Evolutionary conservation across 2,797 vertebrate genomes (phyloP).

Genomic region (Parotocinclus haroldoi): DNA sequence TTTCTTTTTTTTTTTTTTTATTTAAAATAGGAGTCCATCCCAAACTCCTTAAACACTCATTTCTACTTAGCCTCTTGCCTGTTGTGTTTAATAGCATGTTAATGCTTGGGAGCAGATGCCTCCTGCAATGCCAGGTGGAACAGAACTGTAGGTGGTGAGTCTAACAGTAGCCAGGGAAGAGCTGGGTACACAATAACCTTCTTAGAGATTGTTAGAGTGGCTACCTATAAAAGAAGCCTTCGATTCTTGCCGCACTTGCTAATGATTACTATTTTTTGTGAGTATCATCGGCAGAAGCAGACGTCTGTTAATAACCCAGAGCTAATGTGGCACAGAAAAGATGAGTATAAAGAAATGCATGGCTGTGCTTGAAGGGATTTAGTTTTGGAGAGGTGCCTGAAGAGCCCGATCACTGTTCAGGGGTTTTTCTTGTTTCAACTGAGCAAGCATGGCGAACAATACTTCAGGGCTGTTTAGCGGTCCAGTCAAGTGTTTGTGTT

Average conservation of each 20-base stretch:
- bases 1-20: slow-evolving; percentile 5
- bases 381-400: slow-evolving; percentile 12
- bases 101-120: slow-evolving; percentile 9
- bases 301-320: slow-evolving; percentile 20
- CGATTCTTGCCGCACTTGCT: slow-evolving; percentile 27
- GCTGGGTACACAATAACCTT: slow-evolving; percentile 7
- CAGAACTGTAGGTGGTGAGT: background rate
- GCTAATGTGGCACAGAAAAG: slow-evolving; percentile 2
- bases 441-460: slow-evolving; percentile 3
- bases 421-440: slow-evolving; percentile 21
- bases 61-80: background rate
- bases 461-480: slow-evolving; percentile 13
- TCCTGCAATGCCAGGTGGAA: slow-evolving; percentile 7
- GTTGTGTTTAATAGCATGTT: slow-evolving; percentile 7
- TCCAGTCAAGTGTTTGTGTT: slow-evolving; percentile 1
- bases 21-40: background rate
- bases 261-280: slow-evolving; percentile 34
- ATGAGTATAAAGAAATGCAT: too few species aligned
- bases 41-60: slow-evolving; percentile 5
- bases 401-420: slow-evolving; percentile 11
- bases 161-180: background rate
- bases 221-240: slow-evolving; percentile 4
- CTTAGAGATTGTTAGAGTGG: background rate
- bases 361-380: slow-evolving; percentile 8
- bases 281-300: slow-evolving; percentile 22